Evolutionary conservation across 2,113 vertebrate species (phyloP).

Genomic region (Aepyceros melampus): DNA sequence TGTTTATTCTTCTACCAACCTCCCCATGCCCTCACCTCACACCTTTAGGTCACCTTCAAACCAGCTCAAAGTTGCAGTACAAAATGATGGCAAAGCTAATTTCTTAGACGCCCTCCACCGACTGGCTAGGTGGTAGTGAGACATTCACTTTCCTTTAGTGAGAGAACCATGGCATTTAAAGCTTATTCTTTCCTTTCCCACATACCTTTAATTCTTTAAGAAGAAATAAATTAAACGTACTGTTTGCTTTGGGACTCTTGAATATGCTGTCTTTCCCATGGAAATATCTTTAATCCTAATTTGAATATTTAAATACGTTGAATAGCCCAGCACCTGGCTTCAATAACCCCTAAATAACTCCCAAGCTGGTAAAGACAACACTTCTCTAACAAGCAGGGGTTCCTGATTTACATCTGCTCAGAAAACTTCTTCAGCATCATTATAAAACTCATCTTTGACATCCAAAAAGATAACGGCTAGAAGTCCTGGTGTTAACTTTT

Average conservation of each 20-base stretch:
- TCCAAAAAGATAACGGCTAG: background rate
- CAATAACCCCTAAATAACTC: background rate
- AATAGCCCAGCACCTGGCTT: background rate
- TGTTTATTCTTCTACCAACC: constrained; percentile 1
- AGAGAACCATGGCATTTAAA: background rate
- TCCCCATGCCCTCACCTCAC: background rate
- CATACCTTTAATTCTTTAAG: background rate
- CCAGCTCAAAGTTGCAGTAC: background rate
- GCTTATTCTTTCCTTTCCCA: background rate
- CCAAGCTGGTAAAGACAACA: background rate
- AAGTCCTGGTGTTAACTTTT: background rate
- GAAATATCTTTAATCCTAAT: background rate
- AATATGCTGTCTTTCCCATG: background rate
- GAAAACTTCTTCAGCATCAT: background rate
- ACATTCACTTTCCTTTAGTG: background rate
- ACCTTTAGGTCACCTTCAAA: constrained; percentile 58
- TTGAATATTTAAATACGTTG: background rate
- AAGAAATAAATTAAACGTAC: background rate
- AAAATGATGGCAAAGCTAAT: background rate
- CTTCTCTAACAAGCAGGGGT: background rate
- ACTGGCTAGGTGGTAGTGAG: background rate
- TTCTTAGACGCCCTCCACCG: background rate
- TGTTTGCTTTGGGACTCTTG: background rate
- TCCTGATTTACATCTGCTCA: background rate
- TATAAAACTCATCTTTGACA: background rate